Percentiles rank a stretch among this genome's conserved stretches.
phyloP scores from a whole-genome alignment of 2,797 vertebrate species.

The Phataginus tricuspis region DNA sequence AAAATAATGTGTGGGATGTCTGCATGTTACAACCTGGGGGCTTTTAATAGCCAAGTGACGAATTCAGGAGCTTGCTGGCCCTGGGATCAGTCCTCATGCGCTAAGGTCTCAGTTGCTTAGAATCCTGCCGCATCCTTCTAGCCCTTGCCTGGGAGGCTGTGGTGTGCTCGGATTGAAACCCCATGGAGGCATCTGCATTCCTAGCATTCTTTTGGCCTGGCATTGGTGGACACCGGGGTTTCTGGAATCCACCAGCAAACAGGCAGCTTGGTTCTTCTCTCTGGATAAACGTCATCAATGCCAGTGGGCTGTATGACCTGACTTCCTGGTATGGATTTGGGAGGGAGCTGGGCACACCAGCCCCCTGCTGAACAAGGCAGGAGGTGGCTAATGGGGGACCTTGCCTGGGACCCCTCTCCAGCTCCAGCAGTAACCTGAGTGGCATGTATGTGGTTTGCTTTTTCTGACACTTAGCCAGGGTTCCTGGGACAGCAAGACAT shows the following conservation, averaged over 20 bases:
- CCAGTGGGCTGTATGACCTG: accelerated
- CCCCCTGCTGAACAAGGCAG: not conserved
- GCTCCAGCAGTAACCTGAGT: not conserved
- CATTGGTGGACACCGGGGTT: not conserved
- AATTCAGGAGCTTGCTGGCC: not conserved
- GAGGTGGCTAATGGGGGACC: not conserved
- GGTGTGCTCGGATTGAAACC: not conserved
- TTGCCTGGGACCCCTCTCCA: not conserved
- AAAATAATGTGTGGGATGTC: not conserved
- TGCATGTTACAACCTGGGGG: not conserved
- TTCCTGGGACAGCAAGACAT: not conserved
- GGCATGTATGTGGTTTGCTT: not conserved
- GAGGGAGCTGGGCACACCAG: not conserved
- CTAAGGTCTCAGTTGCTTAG: not conserved
- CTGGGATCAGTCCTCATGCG: not conserved
- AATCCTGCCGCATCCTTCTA: slow-evolving; percentile 24
- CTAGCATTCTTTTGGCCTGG: slow-evolving; percentile 45
- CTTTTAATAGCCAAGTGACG: not conserved
- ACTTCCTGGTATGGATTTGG: not conserved
- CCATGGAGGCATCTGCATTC: slow-evolving; percentile 39
- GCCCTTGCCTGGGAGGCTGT: not conserved
- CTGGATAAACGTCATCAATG: too few relatives aligned
- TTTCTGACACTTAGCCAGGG: not conserved
- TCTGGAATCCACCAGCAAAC: not conserved
- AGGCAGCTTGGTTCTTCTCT: not conserved